These are phyloP conservation scores for Peromyscus eremicus DNA, from an alignment of 2,797 vertebrate species.

Conservation along the genomic window DNA sequence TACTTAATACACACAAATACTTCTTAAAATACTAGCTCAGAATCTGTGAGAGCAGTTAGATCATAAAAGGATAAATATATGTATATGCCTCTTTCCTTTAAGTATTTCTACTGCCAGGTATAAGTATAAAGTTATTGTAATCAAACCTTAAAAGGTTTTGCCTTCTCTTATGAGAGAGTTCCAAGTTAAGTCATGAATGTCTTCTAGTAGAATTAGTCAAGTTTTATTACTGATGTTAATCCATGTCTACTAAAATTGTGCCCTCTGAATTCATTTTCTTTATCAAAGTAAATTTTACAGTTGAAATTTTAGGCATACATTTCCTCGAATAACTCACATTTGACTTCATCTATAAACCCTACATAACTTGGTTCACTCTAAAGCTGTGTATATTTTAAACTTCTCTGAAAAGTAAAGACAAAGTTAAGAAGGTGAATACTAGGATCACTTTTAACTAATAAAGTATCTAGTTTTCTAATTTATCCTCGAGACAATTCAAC, in stretches of 20 bases:
- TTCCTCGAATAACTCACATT: not conserved
- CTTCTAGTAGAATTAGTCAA: not conserved
- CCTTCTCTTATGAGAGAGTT: not conserved
- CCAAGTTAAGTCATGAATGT: not conserved
- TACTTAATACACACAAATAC: not conserved
- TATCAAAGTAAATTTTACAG: not conserved
- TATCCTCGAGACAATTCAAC: not conserved
- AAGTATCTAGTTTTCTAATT: not conserved
- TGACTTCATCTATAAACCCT: not conserved
- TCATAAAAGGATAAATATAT: not conserved
- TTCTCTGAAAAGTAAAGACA: not conserved
- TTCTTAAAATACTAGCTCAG: not conserved
- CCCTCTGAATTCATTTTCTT: not conserved
- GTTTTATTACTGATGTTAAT: not conserved
- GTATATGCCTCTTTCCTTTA: not conserved
- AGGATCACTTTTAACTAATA: not conserved
- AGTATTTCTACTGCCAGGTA: not conserved
- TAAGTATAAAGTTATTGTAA: constrained; percentile 15
- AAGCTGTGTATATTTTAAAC: not conserved
- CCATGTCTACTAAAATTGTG: not conserved
- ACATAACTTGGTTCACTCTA: not conserved
- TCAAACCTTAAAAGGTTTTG: constrained; percentile 31
- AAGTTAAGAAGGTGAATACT: not conserved
- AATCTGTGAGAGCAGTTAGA: not conserved
- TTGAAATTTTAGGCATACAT: not conserved